Conservation (phyloP, 2,888 invertebrate species). For the Anagyrus pseudococci region DNA sequence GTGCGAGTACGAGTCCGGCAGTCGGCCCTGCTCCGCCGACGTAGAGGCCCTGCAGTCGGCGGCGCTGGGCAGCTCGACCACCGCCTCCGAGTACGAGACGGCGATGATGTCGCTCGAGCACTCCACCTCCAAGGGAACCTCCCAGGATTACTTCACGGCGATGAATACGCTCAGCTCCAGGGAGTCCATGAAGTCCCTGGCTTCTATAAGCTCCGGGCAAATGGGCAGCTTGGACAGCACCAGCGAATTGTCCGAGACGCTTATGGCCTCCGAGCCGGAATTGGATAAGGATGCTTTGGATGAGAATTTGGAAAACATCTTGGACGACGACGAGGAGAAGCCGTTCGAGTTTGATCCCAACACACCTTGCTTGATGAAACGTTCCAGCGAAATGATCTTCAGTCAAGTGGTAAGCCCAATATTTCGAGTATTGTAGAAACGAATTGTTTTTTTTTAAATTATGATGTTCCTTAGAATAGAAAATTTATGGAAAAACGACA, state of each 20-base stretch:
- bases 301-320: conserved; percentile 62
- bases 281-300: conserved; percentile 72
- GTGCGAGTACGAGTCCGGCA: conserved; percentile 78
- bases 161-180: conserved; percentile 86
- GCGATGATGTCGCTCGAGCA: conserved; percentile 82
- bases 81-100: conserved; percentile 87
- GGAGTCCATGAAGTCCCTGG: conserved; percentile 86
- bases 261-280: conserved; percentile 86
- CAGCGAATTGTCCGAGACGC: conserved; percentile 89
- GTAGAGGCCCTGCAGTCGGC: conserved; percentile 74
- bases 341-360: conserved; percentile 62
- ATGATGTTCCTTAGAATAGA: too few relatives aligned
- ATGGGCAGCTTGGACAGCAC: conserved; percentile 84
- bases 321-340: conserved; percentile 53
- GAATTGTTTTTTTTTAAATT: not conserved
- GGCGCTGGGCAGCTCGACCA: conserved; percentile 68
- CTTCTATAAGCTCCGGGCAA: conserved; percentile 86
- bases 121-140: conserved; percentile 74
- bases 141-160: conserved; percentile 87
- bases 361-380: conserved; percentile 71
- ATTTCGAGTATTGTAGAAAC: not conserved
- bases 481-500: too few relatives aligned
- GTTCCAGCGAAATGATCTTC: conserved; percentile 91
- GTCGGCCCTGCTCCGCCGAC: conserved; percentile 86
- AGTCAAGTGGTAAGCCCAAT: conserved; percentile 65